A percentile compares a stretch with the other conserved stretches of the same genome.
Conservation (phyloP, 2,888 invertebrate genomes). For the Eupithecia abbreviata region DNA sequence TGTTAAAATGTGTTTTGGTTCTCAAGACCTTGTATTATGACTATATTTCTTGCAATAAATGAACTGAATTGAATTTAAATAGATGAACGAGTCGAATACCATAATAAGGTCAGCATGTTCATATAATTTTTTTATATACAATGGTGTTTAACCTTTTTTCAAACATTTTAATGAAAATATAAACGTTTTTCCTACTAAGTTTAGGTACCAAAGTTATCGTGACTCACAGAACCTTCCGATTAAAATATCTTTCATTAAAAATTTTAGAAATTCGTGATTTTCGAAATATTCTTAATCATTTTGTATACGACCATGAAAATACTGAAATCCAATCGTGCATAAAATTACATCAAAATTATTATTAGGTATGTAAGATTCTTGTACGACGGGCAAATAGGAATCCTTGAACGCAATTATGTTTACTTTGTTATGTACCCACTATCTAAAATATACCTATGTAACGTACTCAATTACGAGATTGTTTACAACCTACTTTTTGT, state of each 20-base stretch:
- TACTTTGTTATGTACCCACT: conserved; percentile 1
- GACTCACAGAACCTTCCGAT: neutral
- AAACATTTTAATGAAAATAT: neutral
- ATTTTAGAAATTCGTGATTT: neutral
- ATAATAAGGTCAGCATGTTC: no score
- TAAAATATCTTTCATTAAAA: neutral
- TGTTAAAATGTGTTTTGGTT: no score
- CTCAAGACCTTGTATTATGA: no score
- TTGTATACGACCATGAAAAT: neutral
- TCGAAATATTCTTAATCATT: neutral
- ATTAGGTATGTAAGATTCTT: neutral
- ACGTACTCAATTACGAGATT: conserved; percentile 1
- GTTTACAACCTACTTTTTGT: conserved; percentile 15
- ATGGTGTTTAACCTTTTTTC: neutral
- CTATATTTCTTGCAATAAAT: no score
- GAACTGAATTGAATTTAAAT: no score
- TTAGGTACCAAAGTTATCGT: neutral
- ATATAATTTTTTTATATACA: neutral
- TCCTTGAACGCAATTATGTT: conserved; percentile 29
- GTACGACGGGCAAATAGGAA: neutral
- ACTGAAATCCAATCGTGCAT: conserved; percentile 12
- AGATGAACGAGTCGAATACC: no score
- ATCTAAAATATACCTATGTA: neutral
- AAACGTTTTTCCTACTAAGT: neutral
- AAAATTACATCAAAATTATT: conserved; percentile 9